Conservation (phyloP, 2,888 invertebrate species). For the Caenorhabditis macrosperma region DNA sequence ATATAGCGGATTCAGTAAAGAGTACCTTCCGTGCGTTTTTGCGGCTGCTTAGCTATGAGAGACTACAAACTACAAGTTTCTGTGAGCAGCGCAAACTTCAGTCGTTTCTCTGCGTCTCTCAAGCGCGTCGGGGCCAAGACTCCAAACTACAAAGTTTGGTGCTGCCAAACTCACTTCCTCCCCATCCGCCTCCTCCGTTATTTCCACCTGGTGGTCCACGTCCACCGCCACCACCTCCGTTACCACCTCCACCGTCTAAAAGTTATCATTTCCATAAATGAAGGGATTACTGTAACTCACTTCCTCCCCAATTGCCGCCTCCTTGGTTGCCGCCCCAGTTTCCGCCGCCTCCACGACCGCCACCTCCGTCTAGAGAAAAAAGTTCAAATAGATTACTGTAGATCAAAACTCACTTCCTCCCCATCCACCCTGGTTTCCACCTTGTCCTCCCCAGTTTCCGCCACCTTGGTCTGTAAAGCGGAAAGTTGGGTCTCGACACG, state of each 20-base stretch:
- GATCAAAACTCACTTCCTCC: neutral
- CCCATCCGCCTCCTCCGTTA: conserved; percentile 28
- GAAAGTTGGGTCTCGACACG: neutral
- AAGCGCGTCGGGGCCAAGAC: no score
- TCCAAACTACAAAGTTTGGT: no score
- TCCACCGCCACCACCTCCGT: conserved; percentile 27
- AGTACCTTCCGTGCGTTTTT: no score
- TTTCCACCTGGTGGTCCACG: conserved; percentile 26
- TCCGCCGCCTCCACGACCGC: conserved; percentile 14
- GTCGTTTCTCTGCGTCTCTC: no score
- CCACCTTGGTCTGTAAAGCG: conserved; percentile 4
- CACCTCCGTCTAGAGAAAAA: conserved; percentile 4
- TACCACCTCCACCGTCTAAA: conserved; percentile 18
- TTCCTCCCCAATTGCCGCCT: conserved; percentile 29
- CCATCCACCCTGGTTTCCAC: conserved; percentile 16
- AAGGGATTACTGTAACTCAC: neutral
- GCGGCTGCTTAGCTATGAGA: no score
- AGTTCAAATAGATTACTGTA: no score
- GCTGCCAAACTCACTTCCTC: conserved; percentile 27
- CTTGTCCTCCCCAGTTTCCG: conserved; percentile 22
- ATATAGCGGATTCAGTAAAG: no score
- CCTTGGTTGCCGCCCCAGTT: conserved; percentile 8
- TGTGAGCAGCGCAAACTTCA: no score
- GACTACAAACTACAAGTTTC: no score
- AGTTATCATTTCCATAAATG: neutral